These are phyloP conservation scores for Byasa hedistus DNA, from an alignment of 2,888 invertebrate genomes.

Conservation along the genomic window DNA sequence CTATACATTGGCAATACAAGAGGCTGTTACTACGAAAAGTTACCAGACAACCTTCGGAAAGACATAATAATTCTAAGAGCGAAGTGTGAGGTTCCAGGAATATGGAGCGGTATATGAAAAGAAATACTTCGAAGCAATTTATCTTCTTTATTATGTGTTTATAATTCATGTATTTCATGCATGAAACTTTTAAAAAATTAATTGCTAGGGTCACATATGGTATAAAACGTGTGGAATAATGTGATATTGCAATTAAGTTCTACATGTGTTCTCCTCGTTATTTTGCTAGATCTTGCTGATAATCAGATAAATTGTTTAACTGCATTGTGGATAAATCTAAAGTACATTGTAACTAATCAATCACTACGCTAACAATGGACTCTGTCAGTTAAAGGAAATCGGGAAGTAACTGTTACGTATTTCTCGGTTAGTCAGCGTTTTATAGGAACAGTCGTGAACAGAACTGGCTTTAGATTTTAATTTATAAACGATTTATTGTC, in stretches of 20 bases:
- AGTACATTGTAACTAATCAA: not conserved
- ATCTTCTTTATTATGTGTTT: not conserved
- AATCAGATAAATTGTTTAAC: not conserved
- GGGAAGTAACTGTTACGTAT: not conserved
- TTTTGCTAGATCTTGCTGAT: not conserved
- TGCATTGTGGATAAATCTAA: not conserved
- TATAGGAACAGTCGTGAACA: not conserved
- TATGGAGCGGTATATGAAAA: no score
- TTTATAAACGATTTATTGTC: not conserved
- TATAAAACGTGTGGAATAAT: no score
- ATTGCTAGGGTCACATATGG: not conserved
- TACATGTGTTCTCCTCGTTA: not conserved
- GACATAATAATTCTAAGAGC: no score
- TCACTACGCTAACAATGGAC: not conserved
- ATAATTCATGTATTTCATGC: not conserved
- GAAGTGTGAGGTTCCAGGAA: no score
- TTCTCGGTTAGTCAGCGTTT: not conserved
- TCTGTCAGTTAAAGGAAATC: not conserved
- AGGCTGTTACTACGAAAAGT: no score
- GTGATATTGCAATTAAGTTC: no score
- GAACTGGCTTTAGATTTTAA: not conserved
- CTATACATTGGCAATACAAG: no score
- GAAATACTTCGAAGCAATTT: not conserved
- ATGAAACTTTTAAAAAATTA: not conserved
- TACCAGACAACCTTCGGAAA: no score